Base-by-base conservation (phyloP, 1,140 invertebrate species). In the Dendrolimus punctatus region DNA sequence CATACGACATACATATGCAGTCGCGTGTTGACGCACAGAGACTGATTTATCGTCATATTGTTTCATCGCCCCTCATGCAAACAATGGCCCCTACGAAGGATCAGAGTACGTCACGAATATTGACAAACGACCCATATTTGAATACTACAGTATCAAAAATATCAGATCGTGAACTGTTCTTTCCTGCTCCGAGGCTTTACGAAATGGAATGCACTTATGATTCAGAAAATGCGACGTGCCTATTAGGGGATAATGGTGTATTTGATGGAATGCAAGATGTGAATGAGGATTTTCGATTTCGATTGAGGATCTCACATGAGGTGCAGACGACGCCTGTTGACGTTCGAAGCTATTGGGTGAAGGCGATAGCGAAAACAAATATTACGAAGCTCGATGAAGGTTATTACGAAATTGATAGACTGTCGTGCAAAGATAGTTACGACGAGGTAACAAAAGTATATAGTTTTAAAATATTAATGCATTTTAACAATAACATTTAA, bases 41-140 rank as follows among this genome's bases (percentile, higher is more conserved):
- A 5, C 63, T 84, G n/a, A 51, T 82, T 36, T 84, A 81, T 52
- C 70, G 75, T 6, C 79, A 86, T 46, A 76, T 76, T 0, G 65
- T 82, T 46, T 66, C 77, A 5, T 60, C 70, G 9, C 55, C 61
- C 8, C 77, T 59, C 59, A 76, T 51, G 70, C 82, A 5, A 73
- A 84, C 64, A 69, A 81, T 47, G 89, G 87, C 63, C 10, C 73
- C 74, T n/a, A 63, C 71, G 55, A 85, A 87, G 48, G 88, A 91
- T 46, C 77, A 89, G n/a, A 88, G 81, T 50, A 90, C 89, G 46
- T 73, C 87, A 9, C 76, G 89, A 55, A 85, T 87, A 39, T 67
- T 92, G 53, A 88, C 72, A 10, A 91, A 91, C 60, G 88, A 91
- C 58, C 88, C 87, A 5, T 80, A 87, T 53, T 92, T 90, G 56